Evolutionary conservation across 2,888 invertebrate genomes (phyloP).

Genomic region (Cephus sareptanus): DNA sequence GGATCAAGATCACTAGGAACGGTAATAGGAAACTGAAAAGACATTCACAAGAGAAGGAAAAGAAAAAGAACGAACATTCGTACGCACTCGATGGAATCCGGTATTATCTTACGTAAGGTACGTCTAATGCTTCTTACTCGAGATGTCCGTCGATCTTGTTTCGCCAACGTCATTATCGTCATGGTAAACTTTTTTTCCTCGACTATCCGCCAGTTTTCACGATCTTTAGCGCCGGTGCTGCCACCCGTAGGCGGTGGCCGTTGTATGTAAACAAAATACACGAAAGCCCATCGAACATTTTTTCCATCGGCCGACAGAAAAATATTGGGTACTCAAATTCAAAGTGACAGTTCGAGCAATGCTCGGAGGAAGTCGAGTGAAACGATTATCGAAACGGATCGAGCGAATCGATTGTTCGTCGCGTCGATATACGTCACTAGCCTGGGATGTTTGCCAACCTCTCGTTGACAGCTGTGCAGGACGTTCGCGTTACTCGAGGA

Average conservation of each 20-base stretch:
- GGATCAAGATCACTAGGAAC: neutral
- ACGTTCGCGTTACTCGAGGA: neutral
- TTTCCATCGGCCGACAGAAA: neutral
- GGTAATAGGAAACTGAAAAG: neutral
- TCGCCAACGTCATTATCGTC: neutral
- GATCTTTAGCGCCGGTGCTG: neutral
- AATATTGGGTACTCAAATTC: neutral
- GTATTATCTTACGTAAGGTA: neutral
- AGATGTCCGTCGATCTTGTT: neutral
- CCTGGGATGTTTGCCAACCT: neutral
- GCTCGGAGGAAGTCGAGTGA: neutral
- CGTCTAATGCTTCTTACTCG: neutral
- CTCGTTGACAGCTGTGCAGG: neutral
- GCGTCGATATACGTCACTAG: neutral
- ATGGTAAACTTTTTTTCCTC: neutral
- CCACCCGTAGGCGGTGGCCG: neutral
- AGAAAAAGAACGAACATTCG: neutral
- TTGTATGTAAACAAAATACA: neutral
- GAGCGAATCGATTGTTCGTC: conserved; percentile 10
- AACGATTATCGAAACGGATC: conserved; percentile 9
- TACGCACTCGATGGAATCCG: neutral
- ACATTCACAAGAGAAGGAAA: neutral
- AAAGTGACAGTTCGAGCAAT: neutral
- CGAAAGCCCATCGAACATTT: neutral
- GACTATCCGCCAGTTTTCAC: neutral